These are phyloP conservation scores for Thecophora atra DNA, from an alignment of 2,888 invertebrate genomes.

Conservation along the genomic window DNA sequence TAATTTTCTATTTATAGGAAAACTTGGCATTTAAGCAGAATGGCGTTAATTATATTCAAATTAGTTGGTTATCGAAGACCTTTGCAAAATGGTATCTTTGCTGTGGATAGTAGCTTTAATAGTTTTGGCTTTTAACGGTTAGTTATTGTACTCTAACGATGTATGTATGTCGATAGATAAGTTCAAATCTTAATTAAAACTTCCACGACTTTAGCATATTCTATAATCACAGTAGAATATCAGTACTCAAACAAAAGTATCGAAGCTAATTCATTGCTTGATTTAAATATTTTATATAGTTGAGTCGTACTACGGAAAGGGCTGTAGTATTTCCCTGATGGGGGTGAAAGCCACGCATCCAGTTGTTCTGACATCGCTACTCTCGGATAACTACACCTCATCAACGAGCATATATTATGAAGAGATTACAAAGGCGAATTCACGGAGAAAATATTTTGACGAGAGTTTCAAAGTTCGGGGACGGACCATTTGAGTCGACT, in stretches of 20 bases:
- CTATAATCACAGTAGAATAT: no score
- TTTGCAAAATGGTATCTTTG: background rate
- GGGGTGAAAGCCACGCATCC: conserved; percentile 46
- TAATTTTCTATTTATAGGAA: background rate
- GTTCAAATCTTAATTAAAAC: no score
- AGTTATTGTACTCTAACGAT: background rate
- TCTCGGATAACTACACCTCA: background rate
- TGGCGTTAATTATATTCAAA: background rate
- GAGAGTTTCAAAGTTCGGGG: no score
- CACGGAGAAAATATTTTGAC: no score
- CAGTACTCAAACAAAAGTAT: no score
- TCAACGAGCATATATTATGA: conserved; percentile 42
- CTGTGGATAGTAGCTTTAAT: background rate
- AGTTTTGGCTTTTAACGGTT: background rate
- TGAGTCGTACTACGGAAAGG: background rate
- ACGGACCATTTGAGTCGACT: no score
- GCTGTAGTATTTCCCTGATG: conserved; percentile 43
- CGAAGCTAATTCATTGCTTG: no score
- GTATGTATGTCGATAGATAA: no score
- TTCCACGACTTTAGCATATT: no score
- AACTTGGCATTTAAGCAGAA: background rate
- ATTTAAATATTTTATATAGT: background rate
- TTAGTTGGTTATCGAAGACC: background rate
- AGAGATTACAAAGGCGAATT: no score
- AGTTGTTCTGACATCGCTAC: conserved; percentile 38